Conservation (phyloP, 2,888 invertebrate genomes). For the Portevinia maculata region DNA sequence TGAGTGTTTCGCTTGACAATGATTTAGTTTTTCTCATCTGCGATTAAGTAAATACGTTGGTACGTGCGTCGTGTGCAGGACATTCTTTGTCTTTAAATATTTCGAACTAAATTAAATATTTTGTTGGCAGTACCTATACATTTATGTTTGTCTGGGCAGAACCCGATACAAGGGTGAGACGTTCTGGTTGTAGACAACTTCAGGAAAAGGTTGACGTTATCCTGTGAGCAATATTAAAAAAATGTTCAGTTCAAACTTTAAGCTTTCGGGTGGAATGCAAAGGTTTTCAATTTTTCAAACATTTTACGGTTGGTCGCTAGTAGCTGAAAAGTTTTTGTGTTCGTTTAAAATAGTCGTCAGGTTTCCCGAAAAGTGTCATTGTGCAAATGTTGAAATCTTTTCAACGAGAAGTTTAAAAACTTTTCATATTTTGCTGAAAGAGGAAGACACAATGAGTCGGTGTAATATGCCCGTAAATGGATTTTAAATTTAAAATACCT, state of each 20-base stretch:
- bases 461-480: no score
- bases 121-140: background rate
- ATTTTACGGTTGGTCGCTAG: constrained; percentile 18
- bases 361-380: no score
- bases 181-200: background rate
- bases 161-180: background rate
- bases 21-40: constrained; percentile 16
- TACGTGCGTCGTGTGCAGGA: constrained; percentile 7
- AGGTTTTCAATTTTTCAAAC: background rate
- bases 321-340: constrained; percentile 5
- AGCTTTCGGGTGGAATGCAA: background rate
- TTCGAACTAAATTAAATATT: background rate
- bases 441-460: no score
- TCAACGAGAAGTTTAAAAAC: no score
- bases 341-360: background rate
- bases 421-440: no score
- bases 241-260: no score
- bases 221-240: background rate
- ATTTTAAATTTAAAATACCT: no score
- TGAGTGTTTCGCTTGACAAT: constrained; percentile 48
- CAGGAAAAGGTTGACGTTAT: background rate
- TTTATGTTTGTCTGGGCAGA: background rate
- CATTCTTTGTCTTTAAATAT: background rate
- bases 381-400: background rate
- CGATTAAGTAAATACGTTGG: constrained; percentile 19